phyloP scores from a whole-genome alignment of 2,888 invertebrate genomes.

The Tetrapedia diversipes region DNA sequence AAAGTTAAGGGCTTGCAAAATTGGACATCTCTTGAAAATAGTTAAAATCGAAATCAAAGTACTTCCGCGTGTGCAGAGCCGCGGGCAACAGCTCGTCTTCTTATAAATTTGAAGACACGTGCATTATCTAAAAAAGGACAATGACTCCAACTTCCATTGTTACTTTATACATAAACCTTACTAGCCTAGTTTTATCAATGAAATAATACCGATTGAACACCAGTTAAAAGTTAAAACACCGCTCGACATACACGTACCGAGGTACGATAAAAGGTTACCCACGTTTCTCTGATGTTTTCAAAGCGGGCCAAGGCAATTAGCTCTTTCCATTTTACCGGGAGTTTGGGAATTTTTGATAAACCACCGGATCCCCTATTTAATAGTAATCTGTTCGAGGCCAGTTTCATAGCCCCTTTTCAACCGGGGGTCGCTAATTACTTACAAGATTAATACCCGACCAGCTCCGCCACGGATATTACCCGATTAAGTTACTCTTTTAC shows the following conservation, averaged over 20 bases:
- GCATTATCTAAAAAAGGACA: too few species aligned
- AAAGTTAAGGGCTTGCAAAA: too few species aligned
- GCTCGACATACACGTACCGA: too few species aligned
- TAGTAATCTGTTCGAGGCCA: constrained; percentile 30
- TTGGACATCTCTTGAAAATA: too few species aligned
- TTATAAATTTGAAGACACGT: too few species aligned
- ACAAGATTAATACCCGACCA: constrained; percentile 43
- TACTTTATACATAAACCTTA: too few species aligned
- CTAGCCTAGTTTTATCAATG: too few species aligned
- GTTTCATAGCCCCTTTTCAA: constrained; percentile 20
- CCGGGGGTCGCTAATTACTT: constrained; percentile 46
- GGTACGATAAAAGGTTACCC: not conserved
- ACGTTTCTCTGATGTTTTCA: not conserved
- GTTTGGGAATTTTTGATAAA: constrained; percentile 37
- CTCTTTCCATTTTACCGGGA: constrained; percentile 1
- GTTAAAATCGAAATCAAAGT: too few species aligned
- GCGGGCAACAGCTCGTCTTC: too few species aligned
- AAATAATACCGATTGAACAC: too few species aligned
- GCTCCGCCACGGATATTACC: constrained; percentile 34
- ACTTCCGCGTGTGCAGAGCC: too few species aligned
- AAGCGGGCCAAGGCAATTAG: constrained; percentile 15
- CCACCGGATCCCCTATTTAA: constrained; percentile 36
- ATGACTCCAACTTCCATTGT: too few species aligned
- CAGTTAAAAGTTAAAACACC: not conserved
- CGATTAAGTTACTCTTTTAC: constrained; percentile 56